A percentile compares a stretch with the other conserved stretches of the same genome.
These are phyloP conservation scores for Protobothrops mucrosquamatus DNA, from an alignment of 2,113 vertebrate genomes.

Conservation along the genomic window DNA sequence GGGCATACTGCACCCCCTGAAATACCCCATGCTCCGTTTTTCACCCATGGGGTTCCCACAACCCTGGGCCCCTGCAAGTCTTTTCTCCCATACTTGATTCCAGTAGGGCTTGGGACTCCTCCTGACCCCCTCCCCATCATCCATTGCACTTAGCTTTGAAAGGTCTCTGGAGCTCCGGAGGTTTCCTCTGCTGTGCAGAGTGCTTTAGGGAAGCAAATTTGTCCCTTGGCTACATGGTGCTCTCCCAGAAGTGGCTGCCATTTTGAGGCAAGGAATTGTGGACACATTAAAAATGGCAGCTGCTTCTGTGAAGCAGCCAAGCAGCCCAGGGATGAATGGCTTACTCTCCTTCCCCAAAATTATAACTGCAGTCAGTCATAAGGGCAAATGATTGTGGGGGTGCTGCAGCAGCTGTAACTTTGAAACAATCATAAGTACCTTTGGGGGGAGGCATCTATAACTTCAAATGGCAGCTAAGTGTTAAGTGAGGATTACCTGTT, in stretches of 20 bases:
- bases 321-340: neutral
- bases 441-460: neutral
- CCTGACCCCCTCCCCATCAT: too few relatives aligned
- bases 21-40: neutral
- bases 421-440: neutral
- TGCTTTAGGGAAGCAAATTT: neutral
- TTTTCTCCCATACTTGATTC: neutral
- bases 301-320: neutral
- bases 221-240: neutral
- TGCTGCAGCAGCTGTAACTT: neutral
- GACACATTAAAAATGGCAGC: neutral
- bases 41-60: neutral
- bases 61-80: neutral
- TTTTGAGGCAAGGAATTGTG: neutral
- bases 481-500: neutral
- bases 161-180: neutral
- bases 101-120: neutral
- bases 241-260: neutral
- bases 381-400: neutral
- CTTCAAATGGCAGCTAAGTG: neutral
- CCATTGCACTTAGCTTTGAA: neutral
- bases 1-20: neutral
- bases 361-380: neutral
- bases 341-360: neutral
- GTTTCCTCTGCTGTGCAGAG: neutral